phyloP scores from a whole-genome alignment of 2,888 invertebrate genomes.

The Pseudanteris insignis region DNA sequence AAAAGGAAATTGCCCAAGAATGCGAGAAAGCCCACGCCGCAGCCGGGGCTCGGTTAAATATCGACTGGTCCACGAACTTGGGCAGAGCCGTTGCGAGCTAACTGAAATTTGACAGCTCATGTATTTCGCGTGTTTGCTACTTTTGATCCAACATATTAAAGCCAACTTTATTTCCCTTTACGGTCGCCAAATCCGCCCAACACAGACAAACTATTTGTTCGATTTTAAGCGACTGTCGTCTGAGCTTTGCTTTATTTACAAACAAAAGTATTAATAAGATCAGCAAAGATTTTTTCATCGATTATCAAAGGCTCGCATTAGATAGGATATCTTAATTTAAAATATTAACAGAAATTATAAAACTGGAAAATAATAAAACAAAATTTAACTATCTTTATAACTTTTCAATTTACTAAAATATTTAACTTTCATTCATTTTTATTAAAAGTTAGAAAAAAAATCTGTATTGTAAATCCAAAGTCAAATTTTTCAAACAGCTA shows the following conservation, averaged over 20 bases:
- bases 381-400: too few species aligned
- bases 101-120: constrained; percentile 6
- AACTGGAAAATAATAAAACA: too few species aligned
- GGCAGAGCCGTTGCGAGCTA: constrained; percentile 6
- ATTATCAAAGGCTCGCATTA: too few species aligned
- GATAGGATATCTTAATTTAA: too few species aligned
- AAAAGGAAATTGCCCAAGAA: too few species aligned
- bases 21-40: not conserved
- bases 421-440: too few species aligned
- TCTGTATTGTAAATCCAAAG: too few species aligned
- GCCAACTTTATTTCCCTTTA: constrained; percentile 8
- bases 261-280: not conserved
- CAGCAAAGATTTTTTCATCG: too few species aligned
- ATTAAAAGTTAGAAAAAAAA: too few species aligned
- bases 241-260: not conserved
- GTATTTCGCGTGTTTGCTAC: constrained; percentile 9
- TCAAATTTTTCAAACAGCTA: too few species aligned
- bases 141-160: constrained; percentile 9
- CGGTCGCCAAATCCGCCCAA: not conserved
- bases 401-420: too few species aligned
- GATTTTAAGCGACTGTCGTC: constrained; percentile 2
- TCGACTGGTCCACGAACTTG: constrained; percentile 9
- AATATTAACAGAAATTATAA: too few species aligned
- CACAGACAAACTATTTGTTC: constrained; percentile 6
- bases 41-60: constrained; percentile 10